Conservation (phyloP, 1,140 invertebrate genomes). For the Doryteuthis pealeii region DNA sequence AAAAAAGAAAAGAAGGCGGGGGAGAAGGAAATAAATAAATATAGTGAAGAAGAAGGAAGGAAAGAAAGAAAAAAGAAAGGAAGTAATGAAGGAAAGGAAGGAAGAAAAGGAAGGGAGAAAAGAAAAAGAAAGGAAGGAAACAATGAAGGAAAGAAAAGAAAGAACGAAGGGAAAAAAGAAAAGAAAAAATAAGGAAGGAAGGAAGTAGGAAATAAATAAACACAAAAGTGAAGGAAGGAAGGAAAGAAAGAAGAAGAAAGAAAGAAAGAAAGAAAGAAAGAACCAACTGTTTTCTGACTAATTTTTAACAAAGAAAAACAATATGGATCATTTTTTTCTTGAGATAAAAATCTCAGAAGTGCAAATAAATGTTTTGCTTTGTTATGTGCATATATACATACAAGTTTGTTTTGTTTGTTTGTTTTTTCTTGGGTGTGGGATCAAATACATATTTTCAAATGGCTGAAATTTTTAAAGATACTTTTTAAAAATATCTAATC, state of each 20-base stretch:
- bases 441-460: too few relatives aligned
- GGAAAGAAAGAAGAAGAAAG: not conserved
- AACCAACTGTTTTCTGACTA: too few relatives aligned
- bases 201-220: not conserved
- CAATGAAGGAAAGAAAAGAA: not conserved
- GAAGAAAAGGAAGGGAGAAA: constrained; percentile 14
- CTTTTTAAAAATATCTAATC: too few relatives aligned
- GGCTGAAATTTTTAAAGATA: too few relatives aligned
- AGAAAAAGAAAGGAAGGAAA: constrained; percentile 10
- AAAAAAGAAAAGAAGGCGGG: not conserved
- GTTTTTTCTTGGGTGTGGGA: too few relatives aligned
- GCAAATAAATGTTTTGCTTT: too few relatives aligned
- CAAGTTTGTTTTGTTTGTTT: too few relatives aligned
- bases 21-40: too few relatives aligned
- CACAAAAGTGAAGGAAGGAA: not conserved
- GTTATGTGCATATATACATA: too few relatives aligned
- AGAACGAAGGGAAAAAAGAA: constrained; percentile 9
- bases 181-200: constrained; percentile 6
- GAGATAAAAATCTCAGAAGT: too few relatives aligned
- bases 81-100: constrained; percentile 16
- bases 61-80: constrained; percentile 12
- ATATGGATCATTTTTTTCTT: too few relatives aligned
- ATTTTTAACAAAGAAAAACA: too few relatives aligned
- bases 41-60: not conserved
- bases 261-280: not conserved